A percentile compares a stretch with the other conserved stretches of the same genome.
phyloP scores from a whole-genome alignment of 2,797 vertebrate genomes.

The Falco berigora region DNA sequence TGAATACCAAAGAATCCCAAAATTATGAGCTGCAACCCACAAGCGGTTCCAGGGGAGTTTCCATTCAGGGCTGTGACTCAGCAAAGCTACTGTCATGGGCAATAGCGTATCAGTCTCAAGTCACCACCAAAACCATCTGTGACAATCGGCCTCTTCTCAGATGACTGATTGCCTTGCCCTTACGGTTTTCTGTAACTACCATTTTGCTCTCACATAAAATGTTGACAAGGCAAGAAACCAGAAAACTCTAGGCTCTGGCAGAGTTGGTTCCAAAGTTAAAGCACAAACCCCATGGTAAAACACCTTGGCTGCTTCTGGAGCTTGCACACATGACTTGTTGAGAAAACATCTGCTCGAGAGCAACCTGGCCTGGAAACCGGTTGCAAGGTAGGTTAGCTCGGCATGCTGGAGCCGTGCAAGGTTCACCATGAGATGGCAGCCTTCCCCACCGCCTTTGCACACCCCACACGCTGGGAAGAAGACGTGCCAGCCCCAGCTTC shows the following conservation, averaged over 20 bases:
- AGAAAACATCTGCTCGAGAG: background rate
- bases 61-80: slow-evolving; percentile 57
- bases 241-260: background rate
- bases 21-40: slow-evolving; percentile 62
- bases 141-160: background rate
- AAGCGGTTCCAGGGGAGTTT: slow-evolving; percentile 61
- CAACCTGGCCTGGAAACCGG: background rate
- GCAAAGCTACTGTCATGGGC: slow-evolving; percentile 5
- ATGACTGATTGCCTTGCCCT: background rate
- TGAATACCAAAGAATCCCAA: slow-evolving; percentile 64
- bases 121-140: slow-evolving; percentile 13
- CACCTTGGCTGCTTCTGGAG: background rate
- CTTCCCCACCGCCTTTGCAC: background rate
- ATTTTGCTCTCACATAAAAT: background rate
- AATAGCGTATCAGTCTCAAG: background rate
- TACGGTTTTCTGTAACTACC: background rate
- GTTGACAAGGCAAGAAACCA: background rate
- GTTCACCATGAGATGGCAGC: slow-evolving; percentile 62
- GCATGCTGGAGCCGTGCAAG: background rate
- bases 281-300: background rate
- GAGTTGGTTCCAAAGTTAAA: background rate
- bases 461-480: background rate
- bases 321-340: background rate
- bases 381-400: background rate
- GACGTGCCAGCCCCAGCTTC: background rate